Percentiles rank a stretch among this genome's conserved stretches.
Evolutionary conservation across 2,888 invertebrate species (phyloP).

Genomic region (Acanthosepion lycidas): DNA sequence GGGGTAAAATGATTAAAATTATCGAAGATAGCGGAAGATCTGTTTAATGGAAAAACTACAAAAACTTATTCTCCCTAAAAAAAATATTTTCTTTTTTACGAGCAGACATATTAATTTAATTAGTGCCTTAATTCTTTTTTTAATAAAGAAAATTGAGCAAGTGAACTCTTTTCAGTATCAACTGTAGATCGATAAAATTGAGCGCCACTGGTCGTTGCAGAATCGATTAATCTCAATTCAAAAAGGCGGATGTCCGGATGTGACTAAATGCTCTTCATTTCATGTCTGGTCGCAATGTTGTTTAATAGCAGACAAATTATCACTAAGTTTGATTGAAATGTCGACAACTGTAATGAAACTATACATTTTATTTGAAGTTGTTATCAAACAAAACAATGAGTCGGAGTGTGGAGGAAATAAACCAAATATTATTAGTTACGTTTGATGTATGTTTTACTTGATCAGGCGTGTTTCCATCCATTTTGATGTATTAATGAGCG

Average conservation of each 20-base stretch:
- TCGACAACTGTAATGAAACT: neutral
- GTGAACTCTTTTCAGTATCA: too few relatives aligned
- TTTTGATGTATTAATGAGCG: neutral
- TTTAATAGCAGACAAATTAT: neutral
- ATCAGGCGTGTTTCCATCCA: neutral
- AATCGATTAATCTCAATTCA: neutral
- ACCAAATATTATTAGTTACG: neutral
- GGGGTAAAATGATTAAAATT: too few relatives aligned
- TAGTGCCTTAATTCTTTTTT: too few relatives aligned
- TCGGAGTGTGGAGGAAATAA: neutral
- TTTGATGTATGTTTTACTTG: neutral
- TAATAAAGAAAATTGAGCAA: neutral
- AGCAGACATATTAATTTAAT: too few relatives aligned
- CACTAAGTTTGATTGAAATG: neutral
- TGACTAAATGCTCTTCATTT: neutral
- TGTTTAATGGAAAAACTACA: too few relatives aligned
- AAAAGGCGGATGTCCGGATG: neutral
- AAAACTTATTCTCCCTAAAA: too few relatives aligned
- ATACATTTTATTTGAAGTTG: neutral
- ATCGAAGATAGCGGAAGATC: too few relatives aligned
- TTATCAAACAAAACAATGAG: neutral
- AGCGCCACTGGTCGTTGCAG: neutral
- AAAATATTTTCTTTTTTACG: too few relatives aligned
- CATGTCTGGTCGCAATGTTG: neutral
- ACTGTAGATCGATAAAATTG: neutral